Evolutionary conservation across 2,113 vertebrate genomes (phyloP).

Genomic region (Paracanthobrama guichenoti): DNA sequence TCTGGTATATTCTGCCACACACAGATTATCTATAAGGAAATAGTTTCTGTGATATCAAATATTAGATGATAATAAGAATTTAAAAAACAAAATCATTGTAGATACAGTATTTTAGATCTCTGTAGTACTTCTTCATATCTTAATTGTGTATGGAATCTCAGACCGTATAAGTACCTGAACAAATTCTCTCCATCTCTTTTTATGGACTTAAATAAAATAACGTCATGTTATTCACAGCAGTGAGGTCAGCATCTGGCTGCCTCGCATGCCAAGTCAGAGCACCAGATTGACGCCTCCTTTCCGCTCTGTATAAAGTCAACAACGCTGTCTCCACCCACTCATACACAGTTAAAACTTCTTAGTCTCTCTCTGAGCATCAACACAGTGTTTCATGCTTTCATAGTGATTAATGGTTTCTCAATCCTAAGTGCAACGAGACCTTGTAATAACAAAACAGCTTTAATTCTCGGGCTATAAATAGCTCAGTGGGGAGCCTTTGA

Average conservation of each 20-base stretch:
- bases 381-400: slow-evolving; percentile 1
- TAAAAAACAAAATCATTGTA: neutral
- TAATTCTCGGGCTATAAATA: slow-evolving; percentile 2
- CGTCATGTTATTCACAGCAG: slow-evolving; percentile 22
- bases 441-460: slow-evolving; percentile 26
- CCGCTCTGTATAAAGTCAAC: slow-evolving; percentile 33
- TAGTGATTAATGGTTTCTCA: neutral
- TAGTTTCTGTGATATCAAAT: neutral
- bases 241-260: slow-evolving; percentile 26
- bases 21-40: neutral
- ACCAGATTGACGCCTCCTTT: slow-evolving; percentile 14
- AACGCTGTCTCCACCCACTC: slow-evolving; percentile 34
- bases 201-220: neutral
- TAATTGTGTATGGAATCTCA: neutral
- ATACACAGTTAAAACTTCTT: neutral
- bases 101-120: neutral
- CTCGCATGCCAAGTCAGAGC: neutral
- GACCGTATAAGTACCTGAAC: neutral
- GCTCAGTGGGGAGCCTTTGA: slow-evolving; percentile 16
- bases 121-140: no score
- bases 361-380: neutral
- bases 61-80: neutral
- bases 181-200: neutral
- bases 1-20: neutral
- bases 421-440: neutral